Base-by-base conservation (phyloP, 2,888 invertebrate genomes). In the Rhogogaster chlorosoma region DNA sequence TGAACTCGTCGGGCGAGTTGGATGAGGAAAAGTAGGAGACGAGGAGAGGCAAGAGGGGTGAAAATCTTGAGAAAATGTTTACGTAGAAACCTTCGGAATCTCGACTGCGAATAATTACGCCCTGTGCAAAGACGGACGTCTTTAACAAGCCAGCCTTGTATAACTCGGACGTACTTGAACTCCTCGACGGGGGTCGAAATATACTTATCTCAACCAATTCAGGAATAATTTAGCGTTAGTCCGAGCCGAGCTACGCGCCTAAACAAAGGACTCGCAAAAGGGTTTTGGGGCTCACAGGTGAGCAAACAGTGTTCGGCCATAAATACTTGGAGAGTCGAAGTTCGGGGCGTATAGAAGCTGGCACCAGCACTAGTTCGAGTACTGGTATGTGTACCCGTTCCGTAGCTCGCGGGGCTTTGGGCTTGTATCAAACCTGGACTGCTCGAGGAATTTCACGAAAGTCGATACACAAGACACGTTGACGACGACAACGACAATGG, bases 381-480 rank as follows among this genome's bases (percentile, higher is more conserved):
- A 9, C 10, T 12, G 12, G 61, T 61, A 26, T 10, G 22, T 26
- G 26, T 61, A 61, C 26, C 26, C 26, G 61, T 61, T 22, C 22
- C 61, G 26, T 61, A 61, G 26, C 61, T 61, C 26, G 61, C 26
- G 61, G 61, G 61, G 22, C 61, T 61, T 61, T 61, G 12, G 7
- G 26, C 26, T 26, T 61, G 7, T 53, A 53, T 53, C 61, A 12
- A 4, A 61, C 61, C 61, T 61, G 7, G 26, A 26, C 10, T 61
- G 61, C 26, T 61, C 12, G 26, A 61, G 70, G 22, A 71, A 38
- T 71, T 38, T 18, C 5, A 10, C 15, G 73, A 42, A 73, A 42
- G 73, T 73, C 73, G 42, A 73, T 73, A 73, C 38, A 38, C 38
- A 38, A 73, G 73, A 73, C 26, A 15, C 73, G n/a, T 42, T 45